Percentiles rank a stretch among this genome's conserved stretches.
phyloP scores from a whole-genome alignment of 2,113 vertebrate genomes.

The Oncorhynchus masou region DNA sequence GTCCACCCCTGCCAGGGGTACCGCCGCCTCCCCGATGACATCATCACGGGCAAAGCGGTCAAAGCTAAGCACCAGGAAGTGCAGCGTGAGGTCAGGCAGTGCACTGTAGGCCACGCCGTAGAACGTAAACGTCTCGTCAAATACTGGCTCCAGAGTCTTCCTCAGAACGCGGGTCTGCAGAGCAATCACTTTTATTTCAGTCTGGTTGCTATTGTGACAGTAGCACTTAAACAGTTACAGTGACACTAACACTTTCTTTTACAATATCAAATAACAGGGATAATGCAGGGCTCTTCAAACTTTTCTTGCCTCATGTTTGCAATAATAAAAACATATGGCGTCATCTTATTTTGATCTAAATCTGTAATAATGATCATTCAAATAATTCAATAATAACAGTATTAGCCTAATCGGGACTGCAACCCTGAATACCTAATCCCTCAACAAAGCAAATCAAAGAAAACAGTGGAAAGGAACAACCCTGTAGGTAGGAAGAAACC shows the following conservation, averaged over 20 bases:
- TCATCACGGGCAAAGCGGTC: slow-evolving; percentile 88
- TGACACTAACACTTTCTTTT: too few species aligned
- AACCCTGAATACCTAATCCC: too few species aligned
- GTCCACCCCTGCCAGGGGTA: slow-evolving; percentile 80
- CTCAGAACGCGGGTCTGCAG: slow-evolving; percentile 79
- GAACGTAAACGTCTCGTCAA: slow-evolving; percentile 88
- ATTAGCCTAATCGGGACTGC: too few species aligned
- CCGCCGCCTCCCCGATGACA: slow-evolving; percentile 83
- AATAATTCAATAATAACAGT: background rate
- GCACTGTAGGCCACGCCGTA: slow-evolving; percentile 82
- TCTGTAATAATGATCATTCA: background rate
- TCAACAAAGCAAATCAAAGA: too few species aligned
- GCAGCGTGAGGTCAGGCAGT: slow-evolving; percentile 82
- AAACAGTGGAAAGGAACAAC: background rate
- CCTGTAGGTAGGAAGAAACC: background rate
- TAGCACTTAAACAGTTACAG: too few species aligned
- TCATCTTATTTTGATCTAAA: background rate
- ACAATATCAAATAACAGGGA: too few species aligned
- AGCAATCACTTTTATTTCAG: background rate
- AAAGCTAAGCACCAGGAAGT: slow-evolving; percentile 86
- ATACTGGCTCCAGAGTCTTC: slow-evolving; percentile 82
- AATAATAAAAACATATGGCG: too few species aligned
- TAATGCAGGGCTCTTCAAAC: too few species aligned
- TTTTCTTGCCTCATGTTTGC: too few species aligned
- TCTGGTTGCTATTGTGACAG: too few species aligned